Conservation (phyloP, 2,113 vertebrate genomes). For the Hypocryptadius cinnamomeus region DNA sequence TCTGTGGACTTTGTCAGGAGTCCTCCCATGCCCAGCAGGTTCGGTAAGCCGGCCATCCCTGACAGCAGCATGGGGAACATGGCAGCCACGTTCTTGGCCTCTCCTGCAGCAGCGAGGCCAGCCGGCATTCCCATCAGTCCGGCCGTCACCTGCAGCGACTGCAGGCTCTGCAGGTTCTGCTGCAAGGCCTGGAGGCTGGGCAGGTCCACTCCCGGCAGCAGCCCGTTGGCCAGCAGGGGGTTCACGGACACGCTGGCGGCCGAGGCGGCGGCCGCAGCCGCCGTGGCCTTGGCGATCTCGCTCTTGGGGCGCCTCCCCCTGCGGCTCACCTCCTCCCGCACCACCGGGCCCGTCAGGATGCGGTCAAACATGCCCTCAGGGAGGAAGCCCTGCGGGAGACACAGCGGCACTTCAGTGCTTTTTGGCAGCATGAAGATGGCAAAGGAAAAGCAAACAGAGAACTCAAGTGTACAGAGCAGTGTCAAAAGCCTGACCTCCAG, state of each 20-base stretch:
- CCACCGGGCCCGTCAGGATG: slow-evolving; percentile 94
- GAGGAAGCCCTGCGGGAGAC: slow-evolving; percentile 84
- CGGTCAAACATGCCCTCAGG: slow-evolving; percentile 96
- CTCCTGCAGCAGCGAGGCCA: slow-evolving; percentile 76
- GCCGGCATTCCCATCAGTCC: slow-evolving; percentile 90
- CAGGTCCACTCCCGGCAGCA: slow-evolving; percentile 89
- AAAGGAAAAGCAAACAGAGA: neutral
- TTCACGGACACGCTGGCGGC: slow-evolving; percentile 66
- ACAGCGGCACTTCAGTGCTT: neutral
- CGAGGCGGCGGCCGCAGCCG: slow-evolving; percentile 48
- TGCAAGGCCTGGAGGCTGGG: slow-evolving; percentile 91
- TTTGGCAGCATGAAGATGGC: neutral
- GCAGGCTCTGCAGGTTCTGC: slow-evolving; percentile 92
- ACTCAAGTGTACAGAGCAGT: rapidly evolving
- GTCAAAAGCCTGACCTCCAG: neutral
- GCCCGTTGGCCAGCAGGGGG: slow-evolving; percentile 83
- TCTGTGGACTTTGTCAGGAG: slow-evolving; percentile 81
- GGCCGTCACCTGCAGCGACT: slow-evolving; percentile 90
- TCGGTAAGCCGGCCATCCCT: slow-evolving; percentile 91
- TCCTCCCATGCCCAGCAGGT: slow-evolving; percentile 84
- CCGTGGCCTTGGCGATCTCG: slow-evolving; percentile 78
- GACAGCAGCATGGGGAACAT: slow-evolving; percentile 99
- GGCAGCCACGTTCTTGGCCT: slow-evolving; percentile 85
- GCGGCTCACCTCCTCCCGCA: slow-evolving; percentile 94
- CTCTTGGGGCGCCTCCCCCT: slow-evolving; percentile 94